These are phyloP conservation scores for Busseola fusca DNA, from an alignment of 2,888 invertebrate genomes.

Conservation along the genomic window DNA sequence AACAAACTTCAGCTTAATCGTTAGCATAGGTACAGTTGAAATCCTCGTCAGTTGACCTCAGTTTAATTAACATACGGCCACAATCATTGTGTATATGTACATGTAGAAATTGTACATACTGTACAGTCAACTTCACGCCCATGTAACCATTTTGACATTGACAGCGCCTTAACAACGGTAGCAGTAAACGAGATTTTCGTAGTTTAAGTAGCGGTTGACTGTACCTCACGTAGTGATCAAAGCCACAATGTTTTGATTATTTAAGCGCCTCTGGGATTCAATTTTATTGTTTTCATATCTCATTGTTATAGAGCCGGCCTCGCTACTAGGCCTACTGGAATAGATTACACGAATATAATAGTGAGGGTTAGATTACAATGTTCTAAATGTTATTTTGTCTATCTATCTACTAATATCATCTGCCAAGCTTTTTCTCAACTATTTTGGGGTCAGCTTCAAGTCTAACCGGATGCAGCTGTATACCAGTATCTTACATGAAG, in stretches of 20 bases:
- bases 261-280: slow-evolving; percentile 51
- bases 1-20: not conserved
- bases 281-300: slow-evolving; percentile 63
- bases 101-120: not conserved
- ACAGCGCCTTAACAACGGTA: not conserved
- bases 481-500: too few relatives aligned
- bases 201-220: not conserved
- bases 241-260: slow-evolving; percentile 49
- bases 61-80: slow-evolving; percentile 48
- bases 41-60: slow-evolving; percentile 45
- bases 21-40: slow-evolving; percentile 1
- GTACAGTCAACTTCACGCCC: not conserved
- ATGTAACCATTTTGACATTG: not conserved
- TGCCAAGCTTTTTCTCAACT: too few relatives aligned
- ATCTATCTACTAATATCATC: not conserved
- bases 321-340: slow-evolving; percentile 30
- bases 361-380: slow-evolving; percentile 7
- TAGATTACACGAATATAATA: slow-evolving; percentile 18
- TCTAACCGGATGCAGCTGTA: too few relatives aligned
- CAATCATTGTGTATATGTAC: slow-evolving; percentile 9
- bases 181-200: slow-evolving; percentile 7
- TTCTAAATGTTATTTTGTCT: slow-evolving; percentile 15
- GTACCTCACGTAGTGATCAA: slow-evolving; percentile 33
- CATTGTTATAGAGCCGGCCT: slow-evolving; percentile 55
- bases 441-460: too few relatives aligned